phyloP scores from a whole-genome alignment of 2,797 vertebrate species.

The Pogonophryne albipinna region DNA sequence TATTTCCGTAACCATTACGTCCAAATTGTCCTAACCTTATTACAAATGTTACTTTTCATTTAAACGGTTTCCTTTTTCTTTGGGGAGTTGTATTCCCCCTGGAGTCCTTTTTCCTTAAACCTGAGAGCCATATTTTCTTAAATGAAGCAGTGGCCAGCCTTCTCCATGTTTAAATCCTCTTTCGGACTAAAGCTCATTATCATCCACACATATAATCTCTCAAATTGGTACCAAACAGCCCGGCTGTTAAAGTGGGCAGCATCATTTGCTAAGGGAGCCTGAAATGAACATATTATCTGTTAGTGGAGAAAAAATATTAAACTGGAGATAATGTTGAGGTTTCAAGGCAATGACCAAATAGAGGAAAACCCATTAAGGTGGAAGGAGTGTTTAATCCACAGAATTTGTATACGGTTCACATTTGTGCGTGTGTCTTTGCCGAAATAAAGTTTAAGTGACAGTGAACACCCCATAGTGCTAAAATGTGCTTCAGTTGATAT shows the following conservation, averaged over 20 bases:
- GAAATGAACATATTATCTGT: slow-evolving; percentile 68
- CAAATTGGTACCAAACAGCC: slow-evolving; percentile 76
- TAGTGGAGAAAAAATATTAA: slow-evolving; percentile 48
- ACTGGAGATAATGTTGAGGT: slow-evolving; percentile 45
- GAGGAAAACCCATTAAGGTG: slow-evolving; percentile 17
- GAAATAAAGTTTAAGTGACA: too few species aligned
- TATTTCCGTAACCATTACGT: slow-evolving; percentile 50
- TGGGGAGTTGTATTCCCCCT: slow-evolving; percentile 14
- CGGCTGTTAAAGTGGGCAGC: slow-evolving; percentile 68
- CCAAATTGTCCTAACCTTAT: slow-evolving; percentile 50
- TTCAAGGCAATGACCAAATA: slow-evolving; percentile 17
- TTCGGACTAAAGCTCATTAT: slow-evolving; percentile 83
- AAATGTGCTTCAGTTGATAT: too few species aligned
- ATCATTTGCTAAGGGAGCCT: slow-evolving; percentile 69
- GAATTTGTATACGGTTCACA: background rate
- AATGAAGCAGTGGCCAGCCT: slow-evolving; percentile 71
- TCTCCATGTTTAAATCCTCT: slow-evolving; percentile 81
- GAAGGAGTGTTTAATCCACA: slow-evolving; percentile 6
- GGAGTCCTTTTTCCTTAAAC: slow-evolving; percentile 53
- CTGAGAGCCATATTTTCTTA: slow-evolving; percentile 69
- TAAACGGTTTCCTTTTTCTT: background rate
- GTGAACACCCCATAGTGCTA: too few species aligned
- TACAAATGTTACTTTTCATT: slow-evolving; percentile 49
- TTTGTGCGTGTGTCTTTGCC: too few species aligned
- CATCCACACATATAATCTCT: slow-evolving; percentile 83